Evolutionary conservation across 2,113 vertebrate species (phyloP).

Genomic region (Phainopepla nitens): DNA sequence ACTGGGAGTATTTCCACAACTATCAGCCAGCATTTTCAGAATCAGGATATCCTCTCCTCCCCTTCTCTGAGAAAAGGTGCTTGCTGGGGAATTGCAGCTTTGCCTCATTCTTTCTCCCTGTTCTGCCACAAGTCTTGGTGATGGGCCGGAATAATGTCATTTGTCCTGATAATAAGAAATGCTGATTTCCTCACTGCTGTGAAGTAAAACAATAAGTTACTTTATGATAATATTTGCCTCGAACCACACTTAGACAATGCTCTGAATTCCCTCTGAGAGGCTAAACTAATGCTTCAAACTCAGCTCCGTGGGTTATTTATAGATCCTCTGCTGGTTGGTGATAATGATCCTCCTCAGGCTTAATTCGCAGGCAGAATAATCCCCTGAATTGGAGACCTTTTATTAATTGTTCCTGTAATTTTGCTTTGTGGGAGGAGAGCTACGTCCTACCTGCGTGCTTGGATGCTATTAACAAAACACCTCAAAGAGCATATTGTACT

Average conservation of each 20-base stretch:
- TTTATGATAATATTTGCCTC: slow-evolving; percentile 22
- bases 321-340: slow-evolving; percentile 25
- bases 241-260: slow-evolving; percentile 21
- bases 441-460: not conserved
- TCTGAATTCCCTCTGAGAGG: slow-evolving; percentile 3
- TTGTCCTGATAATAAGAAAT: not conserved
- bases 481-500: not conserved
- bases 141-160: not conserved
- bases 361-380: slow-evolving; percentile 50
- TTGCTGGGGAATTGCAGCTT: not conserved
- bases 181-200: not conserved
- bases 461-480: slow-evolving; percentile 6
- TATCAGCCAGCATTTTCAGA: not conserved
- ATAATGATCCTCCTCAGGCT: slow-evolving; percentile 36
- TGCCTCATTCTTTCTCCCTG: not conserved
- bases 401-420: slow-evolving; percentile 20
- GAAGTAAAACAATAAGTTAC: slow-evolving; percentile 47
- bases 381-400: not conserved
- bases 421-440: not conserved
- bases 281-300: not conserved
- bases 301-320: slow-evolving; percentile 19
- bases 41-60: not conserved
- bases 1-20: not conserved
- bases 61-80: not conserved
- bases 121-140: not conserved